A percentile compares a stretch with the other conserved stretches of the same genome.
Conservation (phyloP, 2,888 invertebrate species). For the Leptopilina myrica region DNA sequence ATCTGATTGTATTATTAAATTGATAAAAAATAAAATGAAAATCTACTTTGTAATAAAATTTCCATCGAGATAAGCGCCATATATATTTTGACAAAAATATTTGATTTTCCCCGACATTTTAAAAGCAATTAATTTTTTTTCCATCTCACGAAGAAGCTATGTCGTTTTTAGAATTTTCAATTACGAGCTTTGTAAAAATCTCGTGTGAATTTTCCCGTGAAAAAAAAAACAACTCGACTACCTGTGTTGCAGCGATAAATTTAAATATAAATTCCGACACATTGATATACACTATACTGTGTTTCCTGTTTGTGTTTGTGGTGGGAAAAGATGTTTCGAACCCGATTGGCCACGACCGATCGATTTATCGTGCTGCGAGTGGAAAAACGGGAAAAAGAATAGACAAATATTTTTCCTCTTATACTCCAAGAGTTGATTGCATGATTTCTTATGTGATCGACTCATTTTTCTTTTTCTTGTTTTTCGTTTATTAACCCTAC, state of each 20-base stretch:
- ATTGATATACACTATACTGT: conserved; percentile 6
- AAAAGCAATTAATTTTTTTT: neutral
- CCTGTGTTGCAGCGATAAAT: conserved; percentile 33
- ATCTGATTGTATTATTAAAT: too few species aligned
- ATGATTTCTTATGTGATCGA: neutral
- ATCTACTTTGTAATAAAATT: too few species aligned
- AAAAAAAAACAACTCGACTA: conserved; percentile 14
- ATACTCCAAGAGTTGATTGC: conserved; percentile 23
- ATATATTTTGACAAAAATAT: too few species aligned
- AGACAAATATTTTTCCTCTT: conserved; percentile 41
- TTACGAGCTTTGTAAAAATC: conserved; percentile 28
- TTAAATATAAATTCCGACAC: conserved; percentile 37
- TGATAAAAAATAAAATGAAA: too few species aligned
- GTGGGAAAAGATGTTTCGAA: conserved; percentile 35
- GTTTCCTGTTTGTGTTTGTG: conserved; percentile 20
- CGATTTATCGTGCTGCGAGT: conserved; percentile 8
- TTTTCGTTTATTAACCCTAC: neutral
- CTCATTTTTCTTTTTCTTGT: neutral
- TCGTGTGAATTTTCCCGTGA: conserved; percentile 27
- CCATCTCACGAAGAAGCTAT: neutral
- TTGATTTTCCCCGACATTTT: neutral
- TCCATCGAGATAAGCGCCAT: too few species aligned
- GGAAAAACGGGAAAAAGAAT: conserved; percentile 48
- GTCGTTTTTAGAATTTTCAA: conserved; percentile 11
- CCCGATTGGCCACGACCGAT: conserved; percentile 35